phyloP scores from a whole-genome alignment of 2,888 invertebrate genomes.

The Hemicrepidius hirtus region DNA sequence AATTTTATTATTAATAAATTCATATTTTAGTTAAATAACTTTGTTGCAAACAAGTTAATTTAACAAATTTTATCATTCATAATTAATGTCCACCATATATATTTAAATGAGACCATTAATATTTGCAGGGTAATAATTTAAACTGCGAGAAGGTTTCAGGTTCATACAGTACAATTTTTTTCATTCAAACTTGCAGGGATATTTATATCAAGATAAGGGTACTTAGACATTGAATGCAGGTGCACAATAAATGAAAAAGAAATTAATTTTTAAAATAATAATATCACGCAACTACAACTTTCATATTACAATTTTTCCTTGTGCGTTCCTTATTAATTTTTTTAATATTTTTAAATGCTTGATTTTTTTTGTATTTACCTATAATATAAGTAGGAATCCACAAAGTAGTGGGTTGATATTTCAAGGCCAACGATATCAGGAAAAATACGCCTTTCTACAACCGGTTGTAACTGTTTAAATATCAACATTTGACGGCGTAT shows the following conservation, averaged over 20 bases:
- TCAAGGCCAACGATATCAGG: constrained; percentile 22
- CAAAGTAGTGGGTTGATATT: constrained; percentile 13
- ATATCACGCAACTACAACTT: background rate
- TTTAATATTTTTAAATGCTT: constrained; percentile 9
- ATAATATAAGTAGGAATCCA: constrained; percentile 15
- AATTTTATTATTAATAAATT: background rate
- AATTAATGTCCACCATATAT: constrained; percentile 49
- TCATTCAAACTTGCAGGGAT: background rate
- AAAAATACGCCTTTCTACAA: constrained; percentile 23
- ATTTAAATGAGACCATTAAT: constrained; percentile 50
- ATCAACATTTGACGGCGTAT: constrained; percentile 8
- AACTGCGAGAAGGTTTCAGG: background rate
- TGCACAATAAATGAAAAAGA: constrained; percentile 5
- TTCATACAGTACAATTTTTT: background rate
- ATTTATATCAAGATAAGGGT: background rate
- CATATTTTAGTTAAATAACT: constrained; percentile 6
- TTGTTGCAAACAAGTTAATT: constrained; percentile 37
- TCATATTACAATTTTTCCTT: background rate
- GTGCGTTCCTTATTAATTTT: constrained; percentile 9
- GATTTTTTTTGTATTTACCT: constrained; percentile 20
- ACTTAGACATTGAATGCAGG: constrained; percentile 1
- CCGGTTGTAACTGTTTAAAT: constrained; percentile 22
- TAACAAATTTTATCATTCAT: constrained; percentile 40
- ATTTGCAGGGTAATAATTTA: background rate
- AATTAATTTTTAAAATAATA: constrained; percentile 1